Conservation (phyloP, 2,797 vertebrate genomes). For the Spea hammondii region DNA sequence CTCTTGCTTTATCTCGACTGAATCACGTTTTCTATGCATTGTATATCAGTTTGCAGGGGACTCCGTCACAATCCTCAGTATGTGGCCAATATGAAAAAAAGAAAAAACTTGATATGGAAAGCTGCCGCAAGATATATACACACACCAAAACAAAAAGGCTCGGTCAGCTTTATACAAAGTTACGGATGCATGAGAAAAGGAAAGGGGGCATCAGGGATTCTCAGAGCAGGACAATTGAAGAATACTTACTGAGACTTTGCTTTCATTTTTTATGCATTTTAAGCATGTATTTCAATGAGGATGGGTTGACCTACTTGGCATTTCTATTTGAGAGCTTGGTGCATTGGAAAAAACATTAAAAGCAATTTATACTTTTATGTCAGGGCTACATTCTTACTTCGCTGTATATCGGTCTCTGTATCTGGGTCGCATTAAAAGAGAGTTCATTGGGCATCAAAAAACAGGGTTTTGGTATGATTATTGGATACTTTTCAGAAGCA, state of each 20-base stretch:
- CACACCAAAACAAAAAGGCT: conserved; percentile 19
- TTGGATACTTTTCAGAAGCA: not conserved
- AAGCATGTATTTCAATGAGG: conserved; percentile 29
- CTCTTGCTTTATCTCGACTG: not conserved
- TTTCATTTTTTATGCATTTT: conserved; percentile 41
- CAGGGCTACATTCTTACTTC: conserved; percentile 2
- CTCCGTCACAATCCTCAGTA: not conserved
- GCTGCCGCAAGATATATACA: conserved; percentile 34
- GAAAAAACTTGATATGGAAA: conserved; percentile 27
- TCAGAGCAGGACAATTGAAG: conserved; percentile 28
- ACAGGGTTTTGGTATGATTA: too few relatives aligned
- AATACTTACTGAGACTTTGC: conserved; percentile 11
- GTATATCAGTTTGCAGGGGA: not conserved
- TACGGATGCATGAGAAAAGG: conserved; percentile 21
- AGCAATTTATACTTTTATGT: conserved; percentile 3
- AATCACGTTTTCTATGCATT: not conserved
- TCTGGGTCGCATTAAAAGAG: too few relatives aligned
- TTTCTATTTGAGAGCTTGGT: not conserved
- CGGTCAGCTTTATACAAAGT: conserved; percentile 40
- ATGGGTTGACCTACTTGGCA: conserved; percentile 40
- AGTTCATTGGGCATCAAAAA: too few relatives aligned
- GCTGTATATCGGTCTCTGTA: not conserved
- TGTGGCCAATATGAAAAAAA: conserved; percentile 6
- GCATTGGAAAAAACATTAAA: conserved; percentile 9
- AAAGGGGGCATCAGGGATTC: conserved; percentile 31